These are phyloP conservation scores for Andricus grossulariae DNA, from an alignment of 1,140 invertebrate species.

Conservation along the genomic window DNA sequence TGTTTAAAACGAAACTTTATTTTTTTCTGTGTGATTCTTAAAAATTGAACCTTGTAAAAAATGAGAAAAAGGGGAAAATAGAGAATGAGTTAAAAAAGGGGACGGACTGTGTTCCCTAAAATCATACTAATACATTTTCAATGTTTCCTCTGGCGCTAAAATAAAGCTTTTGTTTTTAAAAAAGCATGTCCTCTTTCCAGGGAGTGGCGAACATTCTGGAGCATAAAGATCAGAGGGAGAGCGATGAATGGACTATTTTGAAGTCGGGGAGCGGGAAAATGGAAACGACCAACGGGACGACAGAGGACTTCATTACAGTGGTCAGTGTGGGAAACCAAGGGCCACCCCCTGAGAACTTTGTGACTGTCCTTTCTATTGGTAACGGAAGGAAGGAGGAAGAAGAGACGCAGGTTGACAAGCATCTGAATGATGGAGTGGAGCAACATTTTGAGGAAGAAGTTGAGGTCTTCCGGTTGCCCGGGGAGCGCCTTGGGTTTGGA, in stretches of 20 bases:
- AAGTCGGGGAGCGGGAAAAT: slow-evolving; percentile 47
- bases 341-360: slow-evolving; percentile 67
- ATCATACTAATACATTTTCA: not conserved
- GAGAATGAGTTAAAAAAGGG: too few relatives aligned
- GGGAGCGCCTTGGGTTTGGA: slow-evolving; percentile 92
- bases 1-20: too few relatives aligned
- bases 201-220: slow-evolving; percentile 58
- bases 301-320: slow-evolving; percentile 81
- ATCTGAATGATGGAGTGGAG: slow-evolving; percentile 60
- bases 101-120: too few relatives aligned
- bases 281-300: slow-evolving; percentile 56
- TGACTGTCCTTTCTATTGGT: slow-evolving; percentile 75
- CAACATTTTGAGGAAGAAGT: slow-evolving; percentile 81
- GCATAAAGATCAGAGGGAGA: slow-evolving; percentile 50
- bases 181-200: slow-evolving; percentile 53
- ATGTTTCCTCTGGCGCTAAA: not conserved
- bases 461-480: slow-evolving; percentile 88
- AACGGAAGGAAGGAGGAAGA: slow-evolving; percentile 54
- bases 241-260: slow-evolving; percentile 49
- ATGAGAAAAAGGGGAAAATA: too few relatives aligned
- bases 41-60: too few relatives aligned
- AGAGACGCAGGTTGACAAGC: slow-evolving; percentile 38
- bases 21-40: too few relatives aligned
- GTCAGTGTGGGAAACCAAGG: slow-evolving; percentile 78
- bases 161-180: not conserved